Conservation (phyloP, 1,140 invertebrate genomes). For the Leptinotarsa texana region DNA sequence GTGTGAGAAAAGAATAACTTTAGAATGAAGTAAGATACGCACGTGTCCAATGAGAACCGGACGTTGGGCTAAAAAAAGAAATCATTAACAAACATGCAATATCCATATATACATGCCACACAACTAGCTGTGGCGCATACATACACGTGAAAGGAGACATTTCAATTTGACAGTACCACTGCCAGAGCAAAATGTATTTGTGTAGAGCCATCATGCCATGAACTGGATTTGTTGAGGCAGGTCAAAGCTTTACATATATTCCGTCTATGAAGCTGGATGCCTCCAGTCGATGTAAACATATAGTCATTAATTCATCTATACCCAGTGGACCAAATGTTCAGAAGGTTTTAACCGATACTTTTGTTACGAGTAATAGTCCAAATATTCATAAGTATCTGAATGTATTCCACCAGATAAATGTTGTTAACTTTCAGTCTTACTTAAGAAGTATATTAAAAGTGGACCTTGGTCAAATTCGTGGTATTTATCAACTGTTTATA, state of each 20-base stretch:
- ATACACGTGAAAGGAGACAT: conserved; percentile 49
- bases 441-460: no score
- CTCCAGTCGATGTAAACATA: conserved; percentile 49
- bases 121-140: conserved; percentile 50
- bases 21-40: conserved; percentile 5
- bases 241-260: conserved; percentile 51
- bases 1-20: neutral
- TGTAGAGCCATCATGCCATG: conserved; percentile 53
- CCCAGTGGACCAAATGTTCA: conserved; percentile 1
- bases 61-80: conserved; percentile 19
- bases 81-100: conserved; percentile 48
- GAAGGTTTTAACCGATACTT: neutral
- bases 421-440: no score
- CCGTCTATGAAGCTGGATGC: conserved; percentile 50
- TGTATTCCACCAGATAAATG: no score
- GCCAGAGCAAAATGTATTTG: conserved; percentile 52
- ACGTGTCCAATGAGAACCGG: conserved; percentile 22
- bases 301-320: conserved; percentile 26
- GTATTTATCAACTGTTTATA: neutral
- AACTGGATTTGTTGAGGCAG: conserved; percentile 47
- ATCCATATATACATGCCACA: conserved; percentile 52
- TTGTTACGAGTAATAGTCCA: neutral
- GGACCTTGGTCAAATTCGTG: no score
- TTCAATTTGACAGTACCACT: conserved; percentile 43
- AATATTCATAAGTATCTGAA: conserved; percentile 4